phyloP scores from a whole-genome alignment of 2,797 vertebrate species.

The Danionella dracula region DNA sequence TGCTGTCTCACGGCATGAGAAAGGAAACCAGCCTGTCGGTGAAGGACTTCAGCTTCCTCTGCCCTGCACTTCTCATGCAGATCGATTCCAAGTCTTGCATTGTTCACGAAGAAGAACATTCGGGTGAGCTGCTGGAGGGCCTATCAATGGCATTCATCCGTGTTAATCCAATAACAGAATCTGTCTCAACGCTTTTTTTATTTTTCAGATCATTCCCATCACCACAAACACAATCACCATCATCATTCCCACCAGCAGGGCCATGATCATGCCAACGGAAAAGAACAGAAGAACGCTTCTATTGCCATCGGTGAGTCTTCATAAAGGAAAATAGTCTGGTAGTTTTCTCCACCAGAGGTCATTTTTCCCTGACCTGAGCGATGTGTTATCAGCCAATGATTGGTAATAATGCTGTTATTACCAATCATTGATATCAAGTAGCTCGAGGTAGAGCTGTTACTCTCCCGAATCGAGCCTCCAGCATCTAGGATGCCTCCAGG shows the following conservation, averaged over 20 bases:
- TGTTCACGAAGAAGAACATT: conserved; percentile 59
- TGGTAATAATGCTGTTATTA: too few relatives aligned
- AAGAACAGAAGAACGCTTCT: conserved; percentile 23
- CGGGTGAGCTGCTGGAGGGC: conserved; percentile 23
- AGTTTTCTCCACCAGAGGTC: too few relatives aligned
- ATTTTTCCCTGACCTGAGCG: too few relatives aligned
- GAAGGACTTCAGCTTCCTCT: conserved; percentile 83
- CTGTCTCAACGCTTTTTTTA: not conserved
- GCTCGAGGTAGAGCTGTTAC: too few relatives aligned
- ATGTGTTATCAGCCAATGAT: too few relatives aligned
- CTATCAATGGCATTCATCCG: not conserved
- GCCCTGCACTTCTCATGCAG: conserved; percentile 90
- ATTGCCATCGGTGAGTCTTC: conserved; percentile 42
- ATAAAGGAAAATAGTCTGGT: too few relatives aligned
- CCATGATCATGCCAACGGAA: conserved; percentile 14
- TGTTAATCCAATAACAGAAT: not conserved
- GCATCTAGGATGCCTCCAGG: too few relatives aligned
- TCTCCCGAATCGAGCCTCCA: too few relatives aligned
- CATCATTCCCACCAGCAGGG: conserved; percentile 40
- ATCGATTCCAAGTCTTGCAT: conserved; percentile 82
- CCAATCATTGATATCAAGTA: too few relatives aligned
- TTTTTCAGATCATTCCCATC: conserved; percentile 44
- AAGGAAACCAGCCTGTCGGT: conserved; percentile 66
- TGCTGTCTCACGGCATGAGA: conserved; percentile 82
- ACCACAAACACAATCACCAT: conserved; percentile 44